Conservation (phyloP, 1,140 invertebrate species). For the Pachypsylla venusta region DNA sequence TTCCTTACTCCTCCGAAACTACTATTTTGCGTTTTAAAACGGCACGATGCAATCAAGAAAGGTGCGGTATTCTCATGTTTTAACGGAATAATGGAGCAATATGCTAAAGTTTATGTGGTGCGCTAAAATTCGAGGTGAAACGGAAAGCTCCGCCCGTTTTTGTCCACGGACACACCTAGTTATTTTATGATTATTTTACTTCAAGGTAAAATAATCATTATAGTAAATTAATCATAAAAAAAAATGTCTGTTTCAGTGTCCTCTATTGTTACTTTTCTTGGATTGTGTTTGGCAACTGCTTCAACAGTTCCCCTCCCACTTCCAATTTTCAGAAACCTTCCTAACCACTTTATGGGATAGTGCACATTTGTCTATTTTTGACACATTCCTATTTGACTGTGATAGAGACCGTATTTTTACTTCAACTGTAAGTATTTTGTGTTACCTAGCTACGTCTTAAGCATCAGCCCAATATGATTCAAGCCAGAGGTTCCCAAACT, state of each 20-base stretch:
- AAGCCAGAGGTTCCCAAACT: no score
- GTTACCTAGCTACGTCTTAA: no score
- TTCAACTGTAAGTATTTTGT: conserved; percentile 34
- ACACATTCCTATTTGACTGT: conserved; percentile 83
- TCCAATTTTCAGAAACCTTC: conserved; percentile 87
- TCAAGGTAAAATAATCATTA: background rate
- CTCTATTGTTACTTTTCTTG: conserved; percentile 76
- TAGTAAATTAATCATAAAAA: conserved; percentile 9
- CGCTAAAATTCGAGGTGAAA: no score
- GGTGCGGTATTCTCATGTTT: no score
- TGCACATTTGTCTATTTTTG: conserved; percentile 69
- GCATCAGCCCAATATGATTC: no score
- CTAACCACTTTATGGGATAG: conserved; percentile 82
- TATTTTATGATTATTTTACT: conserved; percentile 8
- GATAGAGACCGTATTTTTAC: conserved; percentile 49
- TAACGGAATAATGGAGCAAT: no score
- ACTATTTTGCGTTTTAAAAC: no score
- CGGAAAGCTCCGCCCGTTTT: no score
- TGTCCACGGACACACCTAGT: no score
- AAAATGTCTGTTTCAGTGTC: conserved; percentile 38
- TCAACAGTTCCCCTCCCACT: conserved; percentile 70
- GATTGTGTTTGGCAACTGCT: conserved; percentile 87
- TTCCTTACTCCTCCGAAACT: no score
- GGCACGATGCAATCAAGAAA: no score
- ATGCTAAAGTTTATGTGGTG: no score